Percentiles rank a stretch among this genome's conserved stretches.
phyloP scores from a whole-genome alignment of 2,888 invertebrate genomes.

The Pseudoips prasinana region DNA sequence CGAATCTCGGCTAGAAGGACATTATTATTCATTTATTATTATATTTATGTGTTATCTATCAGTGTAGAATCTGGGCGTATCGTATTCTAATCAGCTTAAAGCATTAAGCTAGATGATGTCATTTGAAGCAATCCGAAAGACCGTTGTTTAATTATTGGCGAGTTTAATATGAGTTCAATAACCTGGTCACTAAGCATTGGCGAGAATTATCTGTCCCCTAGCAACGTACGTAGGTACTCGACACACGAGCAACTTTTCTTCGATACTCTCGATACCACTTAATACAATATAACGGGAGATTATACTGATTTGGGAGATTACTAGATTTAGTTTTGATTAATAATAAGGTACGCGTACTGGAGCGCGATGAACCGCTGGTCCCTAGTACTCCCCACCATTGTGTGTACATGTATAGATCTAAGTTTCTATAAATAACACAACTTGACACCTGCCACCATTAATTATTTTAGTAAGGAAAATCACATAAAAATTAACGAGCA shows the following conservation, averaged over 20 bases:
- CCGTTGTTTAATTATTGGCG: conserved; percentile 1
- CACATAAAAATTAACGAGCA: conserved; percentile 1
- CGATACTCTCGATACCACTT: not conserved
- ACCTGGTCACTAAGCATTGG: not conserved
- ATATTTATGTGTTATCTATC: conserved; percentile 6
- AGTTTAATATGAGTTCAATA: conserved; percentile 11
- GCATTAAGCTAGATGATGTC: conserved; percentile 1
- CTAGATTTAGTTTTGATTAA: not conserved
- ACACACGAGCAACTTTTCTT: conserved; percentile 1
- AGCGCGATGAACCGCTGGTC: conserved; percentile 1
- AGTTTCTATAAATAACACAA: not conserved
- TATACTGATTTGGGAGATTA: not conserved
- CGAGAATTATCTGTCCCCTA: not conserved
- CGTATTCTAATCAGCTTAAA: conserved; percentile 1
- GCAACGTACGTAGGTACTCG: not conserved
- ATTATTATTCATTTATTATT: too few relatives aligned
- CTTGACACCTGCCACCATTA: not conserved
- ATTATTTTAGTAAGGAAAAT: conserved; percentile 2
- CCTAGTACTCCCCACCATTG: conserved; percentile 2
- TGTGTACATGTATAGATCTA: not conserved
- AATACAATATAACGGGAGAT: not conserved
- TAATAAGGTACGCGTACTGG: not conserved
- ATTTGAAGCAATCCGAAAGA: not conserved
- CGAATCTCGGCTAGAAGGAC: too few relatives aligned
- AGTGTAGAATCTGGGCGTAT: conserved; percentile 1